Evolutionary conservation across 2,113 vertebrate genomes (phyloP).

Genomic region (Seriola aureovittata): DNA sequence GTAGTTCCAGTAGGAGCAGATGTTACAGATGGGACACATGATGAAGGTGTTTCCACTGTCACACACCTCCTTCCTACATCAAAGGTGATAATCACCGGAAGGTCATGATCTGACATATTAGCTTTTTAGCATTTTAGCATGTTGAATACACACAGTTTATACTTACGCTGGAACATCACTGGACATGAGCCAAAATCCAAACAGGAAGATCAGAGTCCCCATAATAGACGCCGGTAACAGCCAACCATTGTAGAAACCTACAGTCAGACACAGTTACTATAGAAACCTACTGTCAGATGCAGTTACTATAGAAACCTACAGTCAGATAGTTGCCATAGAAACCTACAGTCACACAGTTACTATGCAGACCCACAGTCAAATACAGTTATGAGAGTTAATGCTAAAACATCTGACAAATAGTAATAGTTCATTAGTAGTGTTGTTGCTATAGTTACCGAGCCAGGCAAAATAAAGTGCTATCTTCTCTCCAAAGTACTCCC

Average conservation of each 20-base stretch:
- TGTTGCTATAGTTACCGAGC: conserved; percentile 70
- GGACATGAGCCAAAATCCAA: conserved; percentile 78
- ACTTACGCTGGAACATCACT: conserved; percentile 86
- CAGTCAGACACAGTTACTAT: background rate
- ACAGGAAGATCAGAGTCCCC: conserved; percentile 84
- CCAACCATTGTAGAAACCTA: conserved; percentile 87
- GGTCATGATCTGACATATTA: too few species aligned
- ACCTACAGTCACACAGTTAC: background rate
- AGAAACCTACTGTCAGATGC: conserved; percentile 44
- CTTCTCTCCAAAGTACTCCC: conserved; percentile 87
- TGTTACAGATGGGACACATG: conserved; percentile 87
- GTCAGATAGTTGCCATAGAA: conserved; percentile 41
- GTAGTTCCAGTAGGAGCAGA: conserved; percentile 86
- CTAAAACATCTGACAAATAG: fast-evolving
- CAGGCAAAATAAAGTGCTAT: conserved; percentile 86
- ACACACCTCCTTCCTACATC: conserved; percentile 84
- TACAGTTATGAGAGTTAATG: background rate
- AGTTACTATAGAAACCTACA: conserved; percentile 40
- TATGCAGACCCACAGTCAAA: background rate
- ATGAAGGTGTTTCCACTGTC: conserved; percentile 74
- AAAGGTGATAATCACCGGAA: background rate
- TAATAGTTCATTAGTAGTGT: background rate
- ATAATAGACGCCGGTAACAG: conserved; percentile 83
- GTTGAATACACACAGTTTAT: background rate
- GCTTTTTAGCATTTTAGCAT: too few species aligned